Evolutionary conservation across 2,113 vertebrate species (phyloP).

Genomic region (Toxotes jaculatrix): DNA sequence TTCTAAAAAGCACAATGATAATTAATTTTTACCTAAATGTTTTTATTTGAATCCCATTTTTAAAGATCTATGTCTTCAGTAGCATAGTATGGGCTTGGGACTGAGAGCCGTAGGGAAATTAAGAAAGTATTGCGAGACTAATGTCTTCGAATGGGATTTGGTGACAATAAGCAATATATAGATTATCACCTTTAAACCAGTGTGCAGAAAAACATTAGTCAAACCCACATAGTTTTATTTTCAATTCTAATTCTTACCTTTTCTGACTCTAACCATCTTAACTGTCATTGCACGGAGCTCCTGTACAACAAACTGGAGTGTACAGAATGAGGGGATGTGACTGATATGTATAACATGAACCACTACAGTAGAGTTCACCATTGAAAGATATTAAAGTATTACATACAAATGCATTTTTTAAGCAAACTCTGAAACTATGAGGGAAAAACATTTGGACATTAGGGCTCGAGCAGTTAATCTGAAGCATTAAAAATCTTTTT

Average conservation of each 20-base stretch:
- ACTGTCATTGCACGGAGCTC: no score
- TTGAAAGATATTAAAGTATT: no score
- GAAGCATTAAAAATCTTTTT: conserved; percentile 24
- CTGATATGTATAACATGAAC: no score
- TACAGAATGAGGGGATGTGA: no score
- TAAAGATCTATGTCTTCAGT: background rate
- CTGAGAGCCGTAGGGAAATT: background rate
- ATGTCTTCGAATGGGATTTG: background rate
- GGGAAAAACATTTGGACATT: conserved; percentile 2
- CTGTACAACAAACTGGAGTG: no score
- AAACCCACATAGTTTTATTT: background rate
- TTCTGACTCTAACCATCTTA: no score
- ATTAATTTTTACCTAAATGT: background rate
- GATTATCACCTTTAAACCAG: background rate
- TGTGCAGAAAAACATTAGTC: background rate
- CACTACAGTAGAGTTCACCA: no score
- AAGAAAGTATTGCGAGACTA: background rate
- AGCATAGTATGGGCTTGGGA: background rate
- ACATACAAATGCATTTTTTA: background rate
- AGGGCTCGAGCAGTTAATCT: conserved; percentile 2
- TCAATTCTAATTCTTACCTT: no score
- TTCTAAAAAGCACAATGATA: background rate
- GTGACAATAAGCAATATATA: background rate
- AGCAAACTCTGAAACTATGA: conserved; percentile 9
- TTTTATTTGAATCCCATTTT: background rate